phyloP scores from a whole-genome alignment of 2,797 vertebrate genomes.

The Peromyscus melanophrys region DNA sequence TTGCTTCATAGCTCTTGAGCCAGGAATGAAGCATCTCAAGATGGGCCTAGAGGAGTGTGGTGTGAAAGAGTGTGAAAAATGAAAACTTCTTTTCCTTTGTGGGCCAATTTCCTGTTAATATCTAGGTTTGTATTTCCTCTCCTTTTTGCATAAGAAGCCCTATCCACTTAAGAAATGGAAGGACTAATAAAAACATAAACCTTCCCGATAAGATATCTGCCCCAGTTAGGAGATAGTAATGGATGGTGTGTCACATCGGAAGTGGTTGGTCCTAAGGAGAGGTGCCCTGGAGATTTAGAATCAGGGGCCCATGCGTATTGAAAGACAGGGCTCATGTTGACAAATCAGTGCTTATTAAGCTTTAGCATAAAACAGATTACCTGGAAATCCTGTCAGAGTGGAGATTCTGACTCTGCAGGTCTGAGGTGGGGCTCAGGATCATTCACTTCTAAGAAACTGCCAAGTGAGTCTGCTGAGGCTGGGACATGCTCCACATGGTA shows the following conservation, averaged over 20 bases:
- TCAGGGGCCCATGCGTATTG: not conserved
- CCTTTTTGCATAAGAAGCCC: not conserved
- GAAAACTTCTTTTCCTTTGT: conserved; percentile 7
- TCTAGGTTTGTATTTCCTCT: not conserved
- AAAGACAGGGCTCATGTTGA: not conserved
- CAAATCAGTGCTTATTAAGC: not conserved
- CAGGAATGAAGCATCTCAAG: conserved; percentile 27
- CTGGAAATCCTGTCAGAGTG: conserved; percentile 11
- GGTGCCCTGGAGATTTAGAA: not conserved
- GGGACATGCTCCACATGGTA: not conserved
- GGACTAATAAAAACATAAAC: not conserved
- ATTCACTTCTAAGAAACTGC: conserved; percentile 23
- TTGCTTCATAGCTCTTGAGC: conserved; percentile 1
- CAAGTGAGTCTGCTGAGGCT: not conserved
- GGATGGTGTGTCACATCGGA: not conserved
- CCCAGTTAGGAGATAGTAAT: not conserved
- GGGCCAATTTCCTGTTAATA: not conserved
- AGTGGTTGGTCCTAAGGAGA: not conserved
- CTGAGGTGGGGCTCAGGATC: not conserved
- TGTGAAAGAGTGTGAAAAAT: not conserved
- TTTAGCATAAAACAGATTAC: not conserved
- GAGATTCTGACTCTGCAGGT: conserved; percentile 1
- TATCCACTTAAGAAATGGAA: not conserved
- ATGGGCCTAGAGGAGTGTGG: not conserved
- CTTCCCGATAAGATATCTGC: not conserved